Percentiles rank a stretch among this genome's conserved stretches.
These are phyloP conservation scores for Microhierax caerulescens DNA, from an alignment of 2,797 vertebrate species.

Conservation along the genomic window DNA sequence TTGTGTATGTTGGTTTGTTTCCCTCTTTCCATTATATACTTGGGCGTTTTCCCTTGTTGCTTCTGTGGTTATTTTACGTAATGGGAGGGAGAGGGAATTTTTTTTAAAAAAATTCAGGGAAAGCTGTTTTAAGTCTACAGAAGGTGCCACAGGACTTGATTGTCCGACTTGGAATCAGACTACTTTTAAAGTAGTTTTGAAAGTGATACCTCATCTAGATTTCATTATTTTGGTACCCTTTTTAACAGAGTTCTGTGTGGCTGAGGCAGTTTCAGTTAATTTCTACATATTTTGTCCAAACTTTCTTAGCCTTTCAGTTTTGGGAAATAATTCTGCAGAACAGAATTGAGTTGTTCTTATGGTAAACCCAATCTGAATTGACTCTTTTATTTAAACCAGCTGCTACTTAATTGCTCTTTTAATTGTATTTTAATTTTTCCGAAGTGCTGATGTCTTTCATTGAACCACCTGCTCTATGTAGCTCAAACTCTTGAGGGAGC, in stretches of 20 bases:
- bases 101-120: background rate
- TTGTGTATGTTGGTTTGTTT: background rate
- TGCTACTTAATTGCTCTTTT: constrained; percentile 11
- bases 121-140: background rate
- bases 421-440: constrained; percentile 36
- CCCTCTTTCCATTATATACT: background rate
- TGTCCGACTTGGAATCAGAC: background rate
- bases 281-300: background rate
- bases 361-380: background rate
- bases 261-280: background rate
- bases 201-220: background rate
- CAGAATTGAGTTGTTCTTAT: background rate
- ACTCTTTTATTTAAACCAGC: constrained; percentile 1
- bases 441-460: background rate
- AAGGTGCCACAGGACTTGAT: background rate
- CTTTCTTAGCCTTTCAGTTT: background rate
- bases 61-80: background rate
- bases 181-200: background rate
- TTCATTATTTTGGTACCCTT: background rate
- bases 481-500: constrained; percentile 57
- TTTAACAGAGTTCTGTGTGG: background rate
- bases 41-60: background rate
- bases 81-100: background rate
- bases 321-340: background rate
- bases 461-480: constrained; percentile 68